A percentile compares a stretch with the other conserved stretches of the same genome.
Conservation (phyloP, 2,888 invertebrate species). For the Helleia helle region DNA sequence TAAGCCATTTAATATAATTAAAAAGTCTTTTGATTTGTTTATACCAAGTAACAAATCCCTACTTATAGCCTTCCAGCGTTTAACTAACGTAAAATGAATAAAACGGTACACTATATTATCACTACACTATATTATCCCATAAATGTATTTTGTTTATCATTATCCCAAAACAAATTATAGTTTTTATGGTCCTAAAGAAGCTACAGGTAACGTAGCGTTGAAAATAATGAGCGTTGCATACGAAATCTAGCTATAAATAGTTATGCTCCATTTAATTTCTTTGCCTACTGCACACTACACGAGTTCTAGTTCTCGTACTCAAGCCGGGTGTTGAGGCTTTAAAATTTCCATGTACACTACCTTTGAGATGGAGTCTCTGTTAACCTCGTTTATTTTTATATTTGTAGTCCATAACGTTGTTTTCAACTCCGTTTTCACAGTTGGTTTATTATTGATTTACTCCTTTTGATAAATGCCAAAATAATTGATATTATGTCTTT, state of each 20-base stretch:
- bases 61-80: too few species aligned
- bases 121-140: too few species aligned
- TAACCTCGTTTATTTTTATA: slow-evolving; percentile 11
- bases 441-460: too few species aligned
- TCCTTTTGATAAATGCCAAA: too few species aligned
- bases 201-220: not conserved
- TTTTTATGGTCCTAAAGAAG: not conserved
- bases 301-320: slow-evolving; percentile 3
- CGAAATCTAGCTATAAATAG: not conserved
- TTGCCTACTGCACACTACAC: slow-evolving; percentile 2
- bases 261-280: slow-evolving; percentile 3
- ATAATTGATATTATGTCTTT: too few species aligned
- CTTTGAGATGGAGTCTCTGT: slow-evolving; percentile 11
- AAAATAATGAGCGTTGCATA: not conserved
- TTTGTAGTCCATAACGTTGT: not conserved
- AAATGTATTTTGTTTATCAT: too few species aligned
- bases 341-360: slow-evolving; percentile 9
- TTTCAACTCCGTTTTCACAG: not conserved
- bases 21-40: too few species aligned
- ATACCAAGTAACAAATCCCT: too few species aligned
- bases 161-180: too few species aligned
- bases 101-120: too few species aligned
- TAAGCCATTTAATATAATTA: too few species aligned
- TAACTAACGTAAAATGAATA: too few species aligned
- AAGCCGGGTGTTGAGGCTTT: slow-evolving; percentile 2